Base-by-base conservation (phyloP, 2,797 vertebrate genomes). In the Miichthys miiuy region DNA sequence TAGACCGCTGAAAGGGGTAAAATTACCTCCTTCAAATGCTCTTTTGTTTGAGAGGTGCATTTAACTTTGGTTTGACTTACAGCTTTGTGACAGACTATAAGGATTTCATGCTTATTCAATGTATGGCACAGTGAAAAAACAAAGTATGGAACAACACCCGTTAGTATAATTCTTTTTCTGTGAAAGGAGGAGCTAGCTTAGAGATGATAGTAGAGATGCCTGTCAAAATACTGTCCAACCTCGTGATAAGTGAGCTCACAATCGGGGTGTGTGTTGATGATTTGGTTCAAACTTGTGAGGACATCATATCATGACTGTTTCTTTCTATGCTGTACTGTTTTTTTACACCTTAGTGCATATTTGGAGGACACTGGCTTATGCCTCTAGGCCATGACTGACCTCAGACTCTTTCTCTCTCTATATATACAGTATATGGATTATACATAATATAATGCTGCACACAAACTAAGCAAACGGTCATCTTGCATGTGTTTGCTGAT, bases 401-500 rank as follows among this genome's bases (percentile, higher is more conserved):
- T 64, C 52, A 65, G 57, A 65, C 48, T 69, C 54, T 4, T 9
- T 38, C 8, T 38, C 34, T 38, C 8, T 38, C 8, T 38, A 38
- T 38, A 38, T 38, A 38, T 34, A 34, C 34, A 34, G 34, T 34
- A 34, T 34, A 34, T 34, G 34, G 34, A 34, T 34, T 34, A 34
- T 34, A 34, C 34, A 34, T 34, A 34, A 71, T 56, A 55, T 66
- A 67, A 69, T 72, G n/a, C 46, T 68, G 16, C 12, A 77, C 54
- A 70, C 63, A 82, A 46, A 79, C 44, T 20, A 75, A 2, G 20
- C 56, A 85, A 68, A 77, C 41, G 2, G 61, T 30, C 52, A 21
- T 34, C 20, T 63, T 75, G 13, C 75, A 57, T n/a, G 8, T 56
- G 21, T 78, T 61, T 62, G 16, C 25, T 77, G 30, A 79, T 58